Base-by-base conservation (phyloP, 2,797 vertebrate species). In the Chaetophractus vellerosus region DNA sequence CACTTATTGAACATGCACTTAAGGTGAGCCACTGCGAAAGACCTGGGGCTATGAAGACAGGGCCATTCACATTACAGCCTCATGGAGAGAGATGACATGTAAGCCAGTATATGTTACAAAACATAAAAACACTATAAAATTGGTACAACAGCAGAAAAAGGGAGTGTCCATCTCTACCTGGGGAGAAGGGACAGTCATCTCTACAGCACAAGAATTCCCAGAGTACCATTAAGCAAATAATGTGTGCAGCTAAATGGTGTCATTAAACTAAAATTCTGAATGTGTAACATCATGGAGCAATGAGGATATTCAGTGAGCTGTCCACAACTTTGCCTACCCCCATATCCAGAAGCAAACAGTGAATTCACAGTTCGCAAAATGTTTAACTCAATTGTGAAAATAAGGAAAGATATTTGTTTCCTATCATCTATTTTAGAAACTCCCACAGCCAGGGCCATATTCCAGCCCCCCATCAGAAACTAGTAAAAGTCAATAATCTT, bases 251-350 rank as follows among this genome's bases (percentile, higher is more conserved):
- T 50, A 76, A 63, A 4, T 69, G 14, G 5, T 52, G 8, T 48
- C 48, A 93, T 83, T 83, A 41, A 93, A 86, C 36, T 52, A 84
- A 86, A 94, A 66, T 50, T 81, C 72, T 15, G 8, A 95, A 15
- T 33, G 36, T 21, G 24, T 2, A 72, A n/a, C 33, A 38, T 41
- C 38, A 64, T 28, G 41, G 10, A 31, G 21, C 84, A 89, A 66
- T 48, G 1, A 36, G 6, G 9, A 48, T 66, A 31, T 33, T 83
- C 10, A 38, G 21, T 31, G 23, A 61, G 5, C 23, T 36, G 38
- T 57, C 9, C 10, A 83, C 5, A 83, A 76, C 23, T 26, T 68
- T 23, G 28, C 18, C 68, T 26, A 52, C n/a, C 9, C 68, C 36
- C 12, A 5, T 15, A 21, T 76, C 19, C 23, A 57, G 4, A 78